Base-by-base conservation (phyloP, 2,797 vertebrate species). In the Silurus aristotelis region DNA sequence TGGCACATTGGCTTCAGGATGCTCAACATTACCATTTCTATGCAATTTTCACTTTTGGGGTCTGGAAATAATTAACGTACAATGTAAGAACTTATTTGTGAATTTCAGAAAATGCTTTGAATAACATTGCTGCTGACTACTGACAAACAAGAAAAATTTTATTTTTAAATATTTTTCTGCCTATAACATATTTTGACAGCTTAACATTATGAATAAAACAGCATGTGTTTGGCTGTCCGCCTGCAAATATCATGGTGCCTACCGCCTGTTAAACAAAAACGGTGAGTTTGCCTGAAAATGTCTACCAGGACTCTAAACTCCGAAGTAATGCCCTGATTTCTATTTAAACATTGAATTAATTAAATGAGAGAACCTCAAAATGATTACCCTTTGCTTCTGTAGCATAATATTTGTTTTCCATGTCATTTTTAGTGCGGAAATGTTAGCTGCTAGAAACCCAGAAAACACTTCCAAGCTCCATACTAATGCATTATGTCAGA, bases 401-500 rank as follows among this genome's bases (percentile, higher is more conserved):
- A 78, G 76, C n/a, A 13, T n/a, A 77, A 20, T 60, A 8, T 78
- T 78, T 38, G 20, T 61, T 63, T 79, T 17, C 9, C 22, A 17
- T 46, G 58, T 25, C 19, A 77, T 60, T 70, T 60, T 71, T 8
- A 63, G 56, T 56, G 60, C 13, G 17, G 52, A 61, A 31, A 43
- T 43, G 43, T 61, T 38, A n/a, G 60, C 15, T 63, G 38, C 77
- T 79, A 38, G 9, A 82, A 82, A 70, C 48, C 56, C n/a, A 46
- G 55, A 48, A 86, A 85, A 38, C 63, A 15, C 66, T 76, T 84
- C 31, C 70, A 84, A 55, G 38, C 22, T 20, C 63, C 63, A 68
- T 20, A n/a, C 67, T 90, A 89, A 91, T 89, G 81, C 72, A 84
- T 82, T 72, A 25, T 87, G 90, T 88, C 88, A 85, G 79, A 81